phyloP scores from a whole-genome alignment of 2,113 vertebrate genomes.

The Leptobrachium leishanense region DNA sequence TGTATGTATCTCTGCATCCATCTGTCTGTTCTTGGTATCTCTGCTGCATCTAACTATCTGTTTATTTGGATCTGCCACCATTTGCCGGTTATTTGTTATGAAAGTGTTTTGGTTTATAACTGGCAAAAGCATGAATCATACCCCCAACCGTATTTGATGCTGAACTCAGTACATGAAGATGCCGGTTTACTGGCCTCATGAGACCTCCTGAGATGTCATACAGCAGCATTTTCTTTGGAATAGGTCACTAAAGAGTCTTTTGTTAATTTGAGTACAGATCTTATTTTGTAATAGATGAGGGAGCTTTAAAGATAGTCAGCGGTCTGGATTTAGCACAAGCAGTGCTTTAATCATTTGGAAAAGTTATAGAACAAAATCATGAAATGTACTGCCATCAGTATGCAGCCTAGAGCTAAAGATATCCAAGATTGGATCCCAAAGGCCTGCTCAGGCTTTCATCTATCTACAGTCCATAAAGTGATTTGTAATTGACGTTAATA shows the following conservation, averaged over 20 bases:
- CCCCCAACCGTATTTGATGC: neutral
- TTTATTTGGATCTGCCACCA: no score
- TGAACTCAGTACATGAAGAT: neutral
- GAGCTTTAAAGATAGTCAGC: slow-evolving; percentile 12
- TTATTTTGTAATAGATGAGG: slow-evolving; percentile 8
- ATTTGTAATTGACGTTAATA: slow-evolving; percentile 11
- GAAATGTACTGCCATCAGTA: slow-evolving; percentile 23
- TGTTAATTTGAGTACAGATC: slow-evolving; percentile 27
- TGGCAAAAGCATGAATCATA: neutral
- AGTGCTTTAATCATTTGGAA: slow-evolving; percentile 20
- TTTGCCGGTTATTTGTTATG: no score
- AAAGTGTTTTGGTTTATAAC: neutral
- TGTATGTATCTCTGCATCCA: no score
- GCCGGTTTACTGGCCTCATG: neutral
- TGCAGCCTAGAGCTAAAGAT: neutral
- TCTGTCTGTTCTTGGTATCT: no score
- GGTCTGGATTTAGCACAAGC: slow-evolving; percentile 12
- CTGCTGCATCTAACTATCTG: no score
- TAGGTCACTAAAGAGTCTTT: slow-evolving; percentile 4
- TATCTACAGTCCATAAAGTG: neutral
- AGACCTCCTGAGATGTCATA: neutral
- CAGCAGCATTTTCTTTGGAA: neutral
- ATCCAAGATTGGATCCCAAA: slow-evolving; percentile 6
- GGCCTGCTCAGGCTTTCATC: neutral
- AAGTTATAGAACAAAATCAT: slow-evolving; percentile 28